Conservation (phyloP, 2,797 vertebrate genomes). For the Enteromius argenteus region DNA sequence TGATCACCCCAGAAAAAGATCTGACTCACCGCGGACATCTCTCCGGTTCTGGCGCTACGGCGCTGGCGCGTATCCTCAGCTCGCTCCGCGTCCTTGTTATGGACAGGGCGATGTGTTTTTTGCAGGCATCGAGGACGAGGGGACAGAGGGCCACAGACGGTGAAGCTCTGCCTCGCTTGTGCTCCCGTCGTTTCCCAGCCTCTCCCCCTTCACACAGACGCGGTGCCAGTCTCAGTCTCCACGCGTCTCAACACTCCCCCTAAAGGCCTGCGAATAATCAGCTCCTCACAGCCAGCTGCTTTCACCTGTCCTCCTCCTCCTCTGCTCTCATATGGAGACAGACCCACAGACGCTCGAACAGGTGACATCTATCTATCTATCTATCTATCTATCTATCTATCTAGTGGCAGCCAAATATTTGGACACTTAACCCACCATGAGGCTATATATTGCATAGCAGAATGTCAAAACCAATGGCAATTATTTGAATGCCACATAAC, state of each 20-base stretch:
- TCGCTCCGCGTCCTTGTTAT: constrained; percentile 42
- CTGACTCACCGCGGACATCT: constrained; percentile 79
- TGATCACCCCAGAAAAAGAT: constrained; percentile 58
- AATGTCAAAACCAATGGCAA: background rate
- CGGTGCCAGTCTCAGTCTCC: constrained; percentile 30
- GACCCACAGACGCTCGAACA: background rate
- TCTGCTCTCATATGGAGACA: constrained; percentile 4
- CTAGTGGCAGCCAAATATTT: background rate
- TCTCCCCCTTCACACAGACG: constrained; percentile 61
- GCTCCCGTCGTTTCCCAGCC: constrained; percentile 71
- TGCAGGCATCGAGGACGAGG: constrained; percentile 57
- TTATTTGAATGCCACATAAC: background rate
- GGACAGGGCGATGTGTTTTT: constrained; percentile 36
- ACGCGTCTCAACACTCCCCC: constrained; percentile 56
- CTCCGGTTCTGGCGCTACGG: constrained; percentile 63
- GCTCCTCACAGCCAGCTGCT: constrained; percentile 22
- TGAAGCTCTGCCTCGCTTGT: constrained; percentile 72
- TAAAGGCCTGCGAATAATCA: constrained; percentile 50
- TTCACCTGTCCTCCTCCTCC: constrained; percentile 43
- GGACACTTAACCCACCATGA: background rate
- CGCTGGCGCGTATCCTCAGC: constrained; percentile 50
- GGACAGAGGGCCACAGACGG: constrained; percentile 58
- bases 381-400: constrained; percentile 22
- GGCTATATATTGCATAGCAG: background rate
- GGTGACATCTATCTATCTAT: constrained; percentile 19